Evolutionary conservation across 2,797 vertebrate species (phyloP), one percentile per base, ranked within the genome.

Genomic region (Pipistrellus nathusii): DNA sequence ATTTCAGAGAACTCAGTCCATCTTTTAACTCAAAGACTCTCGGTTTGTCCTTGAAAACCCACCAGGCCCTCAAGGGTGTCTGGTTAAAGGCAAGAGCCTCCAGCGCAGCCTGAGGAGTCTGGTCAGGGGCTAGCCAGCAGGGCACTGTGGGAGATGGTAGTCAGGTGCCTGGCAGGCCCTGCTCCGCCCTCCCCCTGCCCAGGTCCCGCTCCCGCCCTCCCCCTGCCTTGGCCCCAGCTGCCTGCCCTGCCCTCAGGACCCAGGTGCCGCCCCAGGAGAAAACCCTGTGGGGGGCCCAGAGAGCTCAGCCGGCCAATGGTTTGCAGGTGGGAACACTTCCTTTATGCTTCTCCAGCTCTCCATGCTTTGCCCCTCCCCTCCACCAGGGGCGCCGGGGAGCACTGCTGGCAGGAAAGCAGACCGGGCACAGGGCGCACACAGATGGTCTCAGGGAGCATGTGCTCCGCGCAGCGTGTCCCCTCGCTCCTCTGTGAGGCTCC

Each of bases 1-100:
- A 68, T 87, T 76, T 75, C 64, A 41, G 78, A 84, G 85, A 95
- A 96, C 94, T 94, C 94, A 6, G 1, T 86, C 62, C 53, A n/a
- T 69, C 66, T 72, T 94, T 88, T 4, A 51, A 82, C 69, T 71
- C 73, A 20, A 55, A 57, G 41, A 73, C 46, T 57, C 73, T n/a
- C 20, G 23, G n/a, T 87, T 81, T 80, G 51, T 30, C 72, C 21
- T 25, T 66, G 68, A 88, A 90, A 76, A 84, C 53, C 66, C 78
- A n/a, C 72, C 53, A 8, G 68, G 27, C 55, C 17, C 3, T 66
- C 68, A 32, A 78, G n/a, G 71, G 64, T 18, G 84, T 82, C 51
- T 82, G n/a, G 14, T 57, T 23, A 87, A 41, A 73, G 44, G 46
- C 23, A 12, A 62, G n/a, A 23, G 46, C 27, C 44, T 25, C 20